These are phyloP conservation scores for Balaeniceps rex DNA, from an alignment of 2,113 vertebrate genomes.

Conservation along the genomic window DNA sequence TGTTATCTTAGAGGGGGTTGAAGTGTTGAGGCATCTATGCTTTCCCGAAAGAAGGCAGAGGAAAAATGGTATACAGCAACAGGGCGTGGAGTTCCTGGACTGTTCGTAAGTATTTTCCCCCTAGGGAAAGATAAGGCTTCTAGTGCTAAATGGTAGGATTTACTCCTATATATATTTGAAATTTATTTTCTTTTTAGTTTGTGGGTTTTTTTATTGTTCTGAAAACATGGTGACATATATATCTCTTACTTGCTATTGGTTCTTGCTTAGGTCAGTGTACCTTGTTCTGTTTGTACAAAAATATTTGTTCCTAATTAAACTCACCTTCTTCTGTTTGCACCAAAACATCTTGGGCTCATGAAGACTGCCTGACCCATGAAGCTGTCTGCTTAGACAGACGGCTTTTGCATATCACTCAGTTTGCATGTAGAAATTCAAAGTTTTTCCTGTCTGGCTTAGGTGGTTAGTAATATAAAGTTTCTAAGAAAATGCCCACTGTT, in stretches of 20 bases:
- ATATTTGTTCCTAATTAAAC: background rate
- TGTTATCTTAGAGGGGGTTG: background rate
- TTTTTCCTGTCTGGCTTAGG: background rate
- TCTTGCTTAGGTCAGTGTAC: background rate
- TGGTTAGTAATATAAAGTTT: background rate
- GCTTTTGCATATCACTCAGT: background rate
- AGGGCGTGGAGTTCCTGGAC: background rate
- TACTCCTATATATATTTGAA: background rate
- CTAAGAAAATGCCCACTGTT: background rate
- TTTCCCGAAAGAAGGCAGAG: background rate
- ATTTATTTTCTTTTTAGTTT: background rate
- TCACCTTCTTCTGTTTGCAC: background rate
- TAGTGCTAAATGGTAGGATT: background rate
- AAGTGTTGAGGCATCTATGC: background rate
- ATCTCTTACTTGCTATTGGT: background rate
- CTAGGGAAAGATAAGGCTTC: background rate
- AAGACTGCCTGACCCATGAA: background rate
- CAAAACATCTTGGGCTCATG: background rate
- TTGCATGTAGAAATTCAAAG: background rate
- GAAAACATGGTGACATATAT: background rate
- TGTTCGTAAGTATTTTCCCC: background rate
- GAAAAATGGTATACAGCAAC: background rate
- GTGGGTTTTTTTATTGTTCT: background rate
- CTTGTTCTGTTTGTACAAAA: background rate
- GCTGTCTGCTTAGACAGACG: background rate